These are phyloP conservation scores for Yponomeuta evonymella DNA, from an alignment of 2,888 invertebrate genomes.

Conservation along the genomic window DNA sequence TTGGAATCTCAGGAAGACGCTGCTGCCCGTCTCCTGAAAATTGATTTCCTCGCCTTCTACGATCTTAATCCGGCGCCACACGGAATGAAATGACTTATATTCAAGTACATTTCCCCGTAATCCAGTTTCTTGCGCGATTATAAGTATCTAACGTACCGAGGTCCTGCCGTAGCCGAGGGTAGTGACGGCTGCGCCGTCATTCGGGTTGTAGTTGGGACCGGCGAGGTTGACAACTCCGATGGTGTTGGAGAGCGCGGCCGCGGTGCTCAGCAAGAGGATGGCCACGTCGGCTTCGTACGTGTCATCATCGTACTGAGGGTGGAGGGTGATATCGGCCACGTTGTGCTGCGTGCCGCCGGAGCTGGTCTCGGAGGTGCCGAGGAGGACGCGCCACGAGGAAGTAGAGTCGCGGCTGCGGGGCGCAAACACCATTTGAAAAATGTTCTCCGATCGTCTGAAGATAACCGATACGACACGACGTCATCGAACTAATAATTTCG, in stretches of 20 bases:
- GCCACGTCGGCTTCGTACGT: slow-evolving; percentile 37
- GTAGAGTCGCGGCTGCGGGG: slow-evolving; percentile 29
- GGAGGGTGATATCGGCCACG: slow-evolving; percentile 25
- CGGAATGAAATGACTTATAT: too few relatives aligned
- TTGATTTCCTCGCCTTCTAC: too few relatives aligned
- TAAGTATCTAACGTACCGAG: neutral
- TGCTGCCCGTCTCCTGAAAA: too few relatives aligned
- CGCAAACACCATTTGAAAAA: neutral
- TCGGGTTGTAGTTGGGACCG: slow-evolving; percentile 11
- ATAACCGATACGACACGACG: too few relatives aligned
- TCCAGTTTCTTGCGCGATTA: too few relatives aligned
- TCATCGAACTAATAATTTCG: too few relatives aligned
- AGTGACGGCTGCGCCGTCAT: neutral
- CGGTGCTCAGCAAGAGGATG: slow-evolving; percentile 29
- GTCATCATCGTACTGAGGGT: slow-evolving; percentile 28
- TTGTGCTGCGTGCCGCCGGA: slow-evolving; percentile 32
- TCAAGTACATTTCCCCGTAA: too few relatives aligned
- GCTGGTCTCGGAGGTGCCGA: slow-evolving; percentile 23
- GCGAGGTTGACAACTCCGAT: slow-evolving; percentile 21
- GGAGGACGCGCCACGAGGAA: slow-evolving; percentile 31
- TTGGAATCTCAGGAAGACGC: too few relatives aligned
- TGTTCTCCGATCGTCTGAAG: too few relatives aligned
- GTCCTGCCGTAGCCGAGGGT: neutral
- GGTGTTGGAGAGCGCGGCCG: slow-evolving; percentile 27
- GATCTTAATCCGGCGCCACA: too few relatives aligned